Conservation (phyloP, 2,888 invertebrate genomes). For the Tenthredo amoena region DNA sequence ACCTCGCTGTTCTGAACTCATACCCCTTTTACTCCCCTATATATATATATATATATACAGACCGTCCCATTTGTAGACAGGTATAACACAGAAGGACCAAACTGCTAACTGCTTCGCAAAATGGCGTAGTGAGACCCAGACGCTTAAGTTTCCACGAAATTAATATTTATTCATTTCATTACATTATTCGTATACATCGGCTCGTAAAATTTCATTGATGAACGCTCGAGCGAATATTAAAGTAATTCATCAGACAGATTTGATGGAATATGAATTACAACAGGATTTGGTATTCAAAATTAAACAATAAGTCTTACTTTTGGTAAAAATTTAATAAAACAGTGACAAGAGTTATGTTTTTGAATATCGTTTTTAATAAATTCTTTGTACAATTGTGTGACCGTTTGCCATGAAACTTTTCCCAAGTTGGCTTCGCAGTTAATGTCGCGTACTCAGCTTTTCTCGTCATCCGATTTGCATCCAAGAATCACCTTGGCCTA, state of each 20-base stretch:
- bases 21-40: not conserved
- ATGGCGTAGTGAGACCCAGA: not conserved
- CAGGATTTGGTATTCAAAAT: not conserved
- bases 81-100: not conserved
- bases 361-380: not conserved
- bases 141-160: not conserved
- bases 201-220: not conserved
- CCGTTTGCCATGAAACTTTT: not conserved
- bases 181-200: not conserved
- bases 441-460: constrained; percentile 11
- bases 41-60: not conserved
- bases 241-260: not conserved
- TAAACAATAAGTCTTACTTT: not conserved
- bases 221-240: not conserved
- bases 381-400: not conserved
- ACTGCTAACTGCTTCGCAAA: not conserved
- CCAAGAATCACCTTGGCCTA: constrained; percentile 37
- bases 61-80: constrained; percentile 24
- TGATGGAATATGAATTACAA: not conserved
- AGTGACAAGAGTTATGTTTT: not conserved
- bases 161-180: not conserved
- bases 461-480: constrained; percentile 37
- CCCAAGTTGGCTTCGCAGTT: constrained; percentile 3
- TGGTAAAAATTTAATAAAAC: not conserved
- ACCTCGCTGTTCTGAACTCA: not conserved